Evolutionary conservation across 2,888 invertebrate species (phyloP).

Genomic region (Spialia ferax): DNA sequence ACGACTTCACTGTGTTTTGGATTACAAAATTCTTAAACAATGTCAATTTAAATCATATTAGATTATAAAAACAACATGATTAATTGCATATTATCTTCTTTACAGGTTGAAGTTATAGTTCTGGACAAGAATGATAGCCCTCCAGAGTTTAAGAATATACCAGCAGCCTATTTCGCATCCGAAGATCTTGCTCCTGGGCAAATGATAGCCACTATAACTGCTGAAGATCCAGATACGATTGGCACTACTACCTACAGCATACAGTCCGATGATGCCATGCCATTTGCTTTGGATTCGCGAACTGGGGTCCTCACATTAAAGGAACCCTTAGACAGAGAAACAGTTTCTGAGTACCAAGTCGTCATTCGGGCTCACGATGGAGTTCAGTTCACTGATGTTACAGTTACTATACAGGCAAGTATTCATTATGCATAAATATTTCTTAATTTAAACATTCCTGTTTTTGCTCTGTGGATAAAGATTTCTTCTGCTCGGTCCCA

Average conservation of each 20-base stretch:
- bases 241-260: conserved; percentile 92
- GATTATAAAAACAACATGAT: neutral
- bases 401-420: conserved; percentile 92
- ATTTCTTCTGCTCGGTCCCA: neutral
- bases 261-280: conserved; percentile 88
- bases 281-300: conserved; percentile 90
- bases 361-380: conserved; percentile 96
- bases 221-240: conserved; percentile 95
- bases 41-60: neutral
- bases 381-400: conserved; percentile 93
- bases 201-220: conserved; percentile 91
- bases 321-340: conserved; percentile 94
- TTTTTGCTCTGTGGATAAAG: neutral
- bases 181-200: conserved; percentile 95
- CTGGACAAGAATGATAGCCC: conserved; percentile 98
- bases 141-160: conserved; percentile 93
- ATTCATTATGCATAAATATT: neutral
- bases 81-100: conserved; percentile 51
- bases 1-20: too few species aligned
- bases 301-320: conserved; percentile 91
- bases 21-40: too few species aligned
- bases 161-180: conserved; percentile 91
- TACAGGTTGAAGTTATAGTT: conserved; percentile 94
- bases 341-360: conserved; percentile 92
- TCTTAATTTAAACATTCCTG: neutral